Base-by-base conservation (phyloP, 2,888 invertebrate species). In the Caenorhabditis drosophilae region DNA sequence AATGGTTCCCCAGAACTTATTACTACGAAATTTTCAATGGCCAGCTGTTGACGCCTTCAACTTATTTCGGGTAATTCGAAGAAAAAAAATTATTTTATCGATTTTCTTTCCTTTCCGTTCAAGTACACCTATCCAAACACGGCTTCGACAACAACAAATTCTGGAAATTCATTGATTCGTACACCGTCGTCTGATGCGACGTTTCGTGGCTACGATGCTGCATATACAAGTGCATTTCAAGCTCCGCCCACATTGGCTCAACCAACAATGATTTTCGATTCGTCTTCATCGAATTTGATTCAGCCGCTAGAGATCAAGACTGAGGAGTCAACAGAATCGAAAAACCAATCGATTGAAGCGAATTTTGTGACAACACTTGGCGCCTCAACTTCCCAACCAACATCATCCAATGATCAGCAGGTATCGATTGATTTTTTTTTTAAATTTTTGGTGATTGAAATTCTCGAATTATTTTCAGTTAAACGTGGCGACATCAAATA, bases 31-130 rank as follows among this genome's bases (percentile, higher is more conserved):
- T n/a, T 26, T 58, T 15, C 48, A 52, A 31, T 60, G 55, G 56
- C 59, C 53, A 7, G 35, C 57, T 0, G 38, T 66, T 26, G 66
- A 66, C 26, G 46, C 66, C 7, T 60, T 66, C 12, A 56, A 60
- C 35, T 40, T 66, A 16, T 47, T 66, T 12, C 51, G 52, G 50
- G 66, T 66, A 22, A 40, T 40, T 12, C 40, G 6, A 6, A 12
- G 6, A 40, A 16, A 9, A 20, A n/a, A 15, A 20, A 18, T 40
- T 40, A 6, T 40, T 12, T 2, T 40, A 40, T 20, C 16, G 20
- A 20, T 40, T 23, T 35, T 22, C 7, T 42, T 45, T n/a, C n/a
- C n/a, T n/a, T n/a, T n/a, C n/a, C n/a, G n/a, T n/a, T n/a, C n/a
- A 34, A 53, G 46, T 53, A 53, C 40, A 45, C 45, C 26, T 52